Conservation (phyloP, 2,888 invertebrate genomes). For the Andrena marginata region DNA sequence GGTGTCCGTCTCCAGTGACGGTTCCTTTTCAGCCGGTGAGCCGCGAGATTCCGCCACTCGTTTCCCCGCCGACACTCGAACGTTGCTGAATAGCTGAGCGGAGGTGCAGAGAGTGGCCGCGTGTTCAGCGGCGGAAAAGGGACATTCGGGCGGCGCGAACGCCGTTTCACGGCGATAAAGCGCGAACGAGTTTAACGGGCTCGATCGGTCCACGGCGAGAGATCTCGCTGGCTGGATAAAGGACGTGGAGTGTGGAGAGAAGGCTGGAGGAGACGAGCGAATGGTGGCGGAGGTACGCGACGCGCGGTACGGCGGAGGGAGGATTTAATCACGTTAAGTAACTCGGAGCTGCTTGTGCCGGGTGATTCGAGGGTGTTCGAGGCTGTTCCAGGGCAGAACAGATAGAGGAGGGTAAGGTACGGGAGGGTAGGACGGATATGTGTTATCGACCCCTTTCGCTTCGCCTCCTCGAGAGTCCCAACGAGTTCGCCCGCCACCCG, state of each 20-base stretch:
- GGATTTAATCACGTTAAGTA: conserved; percentile 80
- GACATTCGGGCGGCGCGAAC: not conserved
- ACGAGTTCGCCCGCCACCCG: conserved; percentile 39
- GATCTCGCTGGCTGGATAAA: conserved; percentile 17
- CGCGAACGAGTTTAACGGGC: conserved; percentile 51
- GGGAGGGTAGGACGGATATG: conserved; percentile 45
- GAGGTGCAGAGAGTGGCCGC: conserved; percentile 8
- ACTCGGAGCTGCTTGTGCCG: conserved; percentile 69
- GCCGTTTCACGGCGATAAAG: conserved; percentile 37
- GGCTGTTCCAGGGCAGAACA: conserved; percentile 56
- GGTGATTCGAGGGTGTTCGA: conserved; percentile 64
- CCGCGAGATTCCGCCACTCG: not conserved
- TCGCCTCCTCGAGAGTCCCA: conserved; percentile 53
- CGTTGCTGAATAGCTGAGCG: conserved; percentile 2
- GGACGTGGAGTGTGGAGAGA: conserved; percentile 48
- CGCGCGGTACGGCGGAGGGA: conserved; percentile 45
- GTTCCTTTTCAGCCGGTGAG: not conserved
- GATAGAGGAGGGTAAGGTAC: conserved; percentile 26
- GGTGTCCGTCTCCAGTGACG: not conserved
- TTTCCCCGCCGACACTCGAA: conserved; percentile 1
- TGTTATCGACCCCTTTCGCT: conserved; percentile 73
- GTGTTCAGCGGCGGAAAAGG: not conserved
- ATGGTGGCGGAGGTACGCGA: conserved; percentile 34
- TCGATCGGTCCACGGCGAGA: conserved; percentile 35
- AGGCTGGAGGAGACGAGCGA: conserved; percentile 45